Base-by-base conservation (phyloP, 1,140 invertebrate genomes). In the Conopomorpha cramerella region DNA sequence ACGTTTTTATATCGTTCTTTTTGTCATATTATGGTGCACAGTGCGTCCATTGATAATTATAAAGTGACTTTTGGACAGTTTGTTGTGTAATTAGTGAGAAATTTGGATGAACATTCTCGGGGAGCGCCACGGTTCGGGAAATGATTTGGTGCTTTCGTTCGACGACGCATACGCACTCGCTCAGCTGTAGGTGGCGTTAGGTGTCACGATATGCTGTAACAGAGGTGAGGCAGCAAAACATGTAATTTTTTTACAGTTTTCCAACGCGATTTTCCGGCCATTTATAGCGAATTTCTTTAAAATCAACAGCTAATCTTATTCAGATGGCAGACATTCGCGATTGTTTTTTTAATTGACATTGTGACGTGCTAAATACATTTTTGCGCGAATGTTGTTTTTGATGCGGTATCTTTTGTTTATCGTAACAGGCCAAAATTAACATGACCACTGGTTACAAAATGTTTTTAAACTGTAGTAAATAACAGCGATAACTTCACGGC, bases 71-170 rank as follows among this genome's bases (percentile, higher is more conserved):
- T 74, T 63, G 63, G 54, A 57, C 45, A 54, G 68, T 76, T 51
- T 51, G 49, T 64, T 46, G 63, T 51, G 67, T 64, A 64, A 62
- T 62, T 55, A 58, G 72, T 74, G 60, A 71, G 68, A 73, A 76
- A 73, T 70, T 67, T 62, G 63, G 63, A 52, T 59, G 66, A 63
- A 78, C 66, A 78, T 74, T 56, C 55, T 60, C 54, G 68, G 67
- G 68, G 64, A 74, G 72, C 72, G 74, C 74, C 72, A 77, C 74
- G 74, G 72, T 55, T 77, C 67, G 72, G 74, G 74, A 78, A 78
- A 78, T 78, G 74, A 76, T 71, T 77, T 76, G 74, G 70, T 68
- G 70, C 70, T 74, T 78, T 76, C 74, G 73, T 76, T 70, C 61
- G 46, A 32, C 46, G 74, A 78, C 74, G 74, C 74, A 76, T 55